These are phyloP conservation scores for Caenorhabditis sp. DNA, from an alignment of 2,888 invertebrate genomes.

Conservation along the genomic window DNA sequence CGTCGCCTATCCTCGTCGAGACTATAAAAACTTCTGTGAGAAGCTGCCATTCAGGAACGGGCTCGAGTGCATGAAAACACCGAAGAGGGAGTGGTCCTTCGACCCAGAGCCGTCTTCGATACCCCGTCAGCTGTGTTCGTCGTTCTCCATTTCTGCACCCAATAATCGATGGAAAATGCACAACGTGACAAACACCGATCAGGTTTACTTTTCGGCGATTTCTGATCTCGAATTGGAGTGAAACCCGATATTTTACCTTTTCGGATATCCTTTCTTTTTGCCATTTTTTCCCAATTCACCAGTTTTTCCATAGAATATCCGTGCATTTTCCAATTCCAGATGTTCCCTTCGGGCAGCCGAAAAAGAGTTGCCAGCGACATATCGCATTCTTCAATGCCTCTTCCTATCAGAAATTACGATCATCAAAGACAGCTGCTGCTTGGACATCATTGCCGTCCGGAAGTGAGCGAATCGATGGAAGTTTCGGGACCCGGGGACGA, in stretches of 20 bases:
- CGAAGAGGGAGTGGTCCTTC: too few relatives aligned
- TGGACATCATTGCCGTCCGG: background rate
- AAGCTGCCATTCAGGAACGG: too few relatives aligned
- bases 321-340: background rate
- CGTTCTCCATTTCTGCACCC: background rate
- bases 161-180: conserved; percentile 9
- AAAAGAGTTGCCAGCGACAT: conserved; percentile 14
- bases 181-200: background rate
- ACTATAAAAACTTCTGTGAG: conserved; percentile 12
- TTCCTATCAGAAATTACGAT: too few relatives aligned
- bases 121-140: background rate
- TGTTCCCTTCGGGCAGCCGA: conserved; percentile 5
- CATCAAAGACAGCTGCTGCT: conserved; percentile 7
- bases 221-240: background rate
- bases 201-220: background rate
- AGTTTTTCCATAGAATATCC: background rate
- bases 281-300: background rate
- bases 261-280: conserved; percentile 1
- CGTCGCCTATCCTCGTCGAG: conserved; percentile 31
- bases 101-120: background rate
- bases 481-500: background rate
- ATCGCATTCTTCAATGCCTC: background rate
- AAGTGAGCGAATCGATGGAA: background rate
- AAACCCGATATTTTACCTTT: conserved; percentile 1
- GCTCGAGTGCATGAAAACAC: too few relatives aligned